phyloP scores from a whole-genome alignment of 2,888 invertebrate genomes.

The Andrena marginata region DNA sequence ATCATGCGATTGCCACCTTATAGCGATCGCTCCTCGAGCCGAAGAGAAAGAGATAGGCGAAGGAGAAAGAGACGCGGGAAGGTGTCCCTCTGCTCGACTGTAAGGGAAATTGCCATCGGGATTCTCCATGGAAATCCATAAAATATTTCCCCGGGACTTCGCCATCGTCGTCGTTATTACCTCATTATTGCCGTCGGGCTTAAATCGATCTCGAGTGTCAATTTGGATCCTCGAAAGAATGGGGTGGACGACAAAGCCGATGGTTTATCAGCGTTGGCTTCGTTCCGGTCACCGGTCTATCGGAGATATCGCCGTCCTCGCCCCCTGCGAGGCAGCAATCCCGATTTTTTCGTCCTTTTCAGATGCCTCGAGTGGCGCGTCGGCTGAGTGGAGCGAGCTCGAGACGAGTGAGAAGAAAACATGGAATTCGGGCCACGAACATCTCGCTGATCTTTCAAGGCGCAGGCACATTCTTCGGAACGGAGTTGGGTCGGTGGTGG shows the following conservation, averaged over 20 bases:
- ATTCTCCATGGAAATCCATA: slow-evolving; percentile 64
- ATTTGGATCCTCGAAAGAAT: slow-evolving; percentile 37
- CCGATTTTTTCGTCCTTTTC: neutral
- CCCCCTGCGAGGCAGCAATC: neutral
- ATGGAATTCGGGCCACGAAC: too few relatives aligned
- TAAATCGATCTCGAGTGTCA: slow-evolving; percentile 45
- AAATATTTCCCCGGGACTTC: slow-evolving; percentile 62
- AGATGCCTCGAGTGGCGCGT: too few relatives aligned
- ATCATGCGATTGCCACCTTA: slow-evolving; percentile 71
- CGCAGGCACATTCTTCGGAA: too few relatives aligned
- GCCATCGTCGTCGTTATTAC: slow-evolving; percentile 50
- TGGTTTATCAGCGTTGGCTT: slow-evolving; percentile 24
- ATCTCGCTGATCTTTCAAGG: too few relatives aligned
- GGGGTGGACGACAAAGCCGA: slow-evolving; percentile 17
- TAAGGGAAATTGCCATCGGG: slow-evolving; percentile 37
- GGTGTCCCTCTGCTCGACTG: slow-evolving; percentile 25
- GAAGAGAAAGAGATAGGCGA: slow-evolving; percentile 13
- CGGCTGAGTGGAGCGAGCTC: too few relatives aligned
- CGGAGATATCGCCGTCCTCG: slow-evolving; percentile 12
- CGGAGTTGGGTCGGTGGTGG: too few relatives aligned
- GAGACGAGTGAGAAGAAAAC: too few relatives aligned
- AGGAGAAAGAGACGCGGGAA: slow-evolving; percentile 20
- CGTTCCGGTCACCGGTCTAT: slow-evolving; percentile 13
- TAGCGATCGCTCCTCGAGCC: slow-evolving; percentile 42
- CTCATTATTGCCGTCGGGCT: slow-evolving; percentile 60